These are phyloP conservation scores for Artibeus lituratus DNA, from an alignment of 2,797 vertebrate genomes.

Conservation along the genomic window DNA sequence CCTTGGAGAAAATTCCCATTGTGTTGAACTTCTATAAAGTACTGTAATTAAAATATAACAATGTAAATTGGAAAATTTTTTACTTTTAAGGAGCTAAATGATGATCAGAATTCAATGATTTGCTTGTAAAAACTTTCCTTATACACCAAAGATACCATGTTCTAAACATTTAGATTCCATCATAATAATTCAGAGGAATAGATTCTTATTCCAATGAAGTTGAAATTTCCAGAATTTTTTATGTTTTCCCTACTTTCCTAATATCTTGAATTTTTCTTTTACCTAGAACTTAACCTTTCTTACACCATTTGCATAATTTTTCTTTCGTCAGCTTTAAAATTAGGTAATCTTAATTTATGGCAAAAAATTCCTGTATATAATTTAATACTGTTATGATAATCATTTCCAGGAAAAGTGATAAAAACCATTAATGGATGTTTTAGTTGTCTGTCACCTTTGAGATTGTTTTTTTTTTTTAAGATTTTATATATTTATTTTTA, in stretches of 20 bases:
- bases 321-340: not conserved
- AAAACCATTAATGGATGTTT: not conserved
- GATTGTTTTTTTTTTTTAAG: no score
- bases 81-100: not conserved
- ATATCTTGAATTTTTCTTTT: not conserved
- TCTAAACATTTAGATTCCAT: not conserved
- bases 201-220: not conserved
- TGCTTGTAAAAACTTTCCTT: not conserved
- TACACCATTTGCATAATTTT: not conserved
- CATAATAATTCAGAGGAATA: not conserved
- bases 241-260: not conserved
- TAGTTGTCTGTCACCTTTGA: not conserved
- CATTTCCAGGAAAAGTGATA: slow-evolving; percentile 20
- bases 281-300: not conserved
- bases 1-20: not conserved
- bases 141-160: not conserved
- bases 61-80: not conserved
- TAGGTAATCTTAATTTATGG: not conserved
- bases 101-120: not conserved
- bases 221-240: not conserved
- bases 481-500: no score
- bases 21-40: not conserved
- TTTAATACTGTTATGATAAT: not conserved
- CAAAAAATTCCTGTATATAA: not conserved
- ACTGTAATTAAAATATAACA: not conserved